These are phyloP conservation scores for Meloidogyne chitwoodi DNA, from an alignment of 1,140 invertebrate species.

Conservation along the genomic window DNA sequence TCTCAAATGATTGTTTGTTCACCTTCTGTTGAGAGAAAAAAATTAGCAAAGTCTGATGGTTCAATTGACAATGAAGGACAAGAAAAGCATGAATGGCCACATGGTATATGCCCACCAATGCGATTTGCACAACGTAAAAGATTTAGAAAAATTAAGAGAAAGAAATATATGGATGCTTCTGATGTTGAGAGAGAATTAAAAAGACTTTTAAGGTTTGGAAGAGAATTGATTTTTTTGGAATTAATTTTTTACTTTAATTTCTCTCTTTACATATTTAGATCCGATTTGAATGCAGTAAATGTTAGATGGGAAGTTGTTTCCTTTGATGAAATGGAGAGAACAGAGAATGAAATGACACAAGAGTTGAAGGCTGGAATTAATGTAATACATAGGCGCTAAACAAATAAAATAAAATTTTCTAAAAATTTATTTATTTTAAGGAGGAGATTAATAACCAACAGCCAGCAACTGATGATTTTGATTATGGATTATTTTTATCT, in stretches of 20 bases:
- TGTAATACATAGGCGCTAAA: background rate
- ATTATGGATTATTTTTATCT: conserved; percentile 16
- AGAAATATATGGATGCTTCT: conserved; percentile 58
- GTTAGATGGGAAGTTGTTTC: conserved; percentile 53
- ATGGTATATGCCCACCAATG: conserved; percentile 53
- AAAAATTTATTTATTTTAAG: background rate
- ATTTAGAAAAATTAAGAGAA: conserved; percentile 59
- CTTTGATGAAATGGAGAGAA: conserved; percentile 30
- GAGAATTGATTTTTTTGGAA: background rate
- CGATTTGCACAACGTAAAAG: conserved; percentile 46
- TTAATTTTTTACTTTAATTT: conserved; percentile 3
- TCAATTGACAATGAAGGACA: background rate
- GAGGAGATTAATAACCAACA: background rate
- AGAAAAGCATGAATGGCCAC: conserved; percentile 47
- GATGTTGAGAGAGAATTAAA: conserved; percentile 56
- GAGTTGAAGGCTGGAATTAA: background rate
- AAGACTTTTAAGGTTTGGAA: conserved; percentile 43
- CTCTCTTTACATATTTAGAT: conserved; percentile 26
- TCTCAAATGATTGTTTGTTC: conserved; percentile 51
- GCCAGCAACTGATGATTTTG: background rate
- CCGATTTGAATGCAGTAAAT: conserved; percentile 49
- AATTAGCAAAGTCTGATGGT: background rate
- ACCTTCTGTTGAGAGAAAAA: conserved; percentile 19
- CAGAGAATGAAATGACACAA: background rate
- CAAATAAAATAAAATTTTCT: background rate